Evolutionary conservation across 2,113 vertebrate genomes (phyloP), one percentile per base, ranked within the genome.

Genomic region (Lepus americanus): DNA sequence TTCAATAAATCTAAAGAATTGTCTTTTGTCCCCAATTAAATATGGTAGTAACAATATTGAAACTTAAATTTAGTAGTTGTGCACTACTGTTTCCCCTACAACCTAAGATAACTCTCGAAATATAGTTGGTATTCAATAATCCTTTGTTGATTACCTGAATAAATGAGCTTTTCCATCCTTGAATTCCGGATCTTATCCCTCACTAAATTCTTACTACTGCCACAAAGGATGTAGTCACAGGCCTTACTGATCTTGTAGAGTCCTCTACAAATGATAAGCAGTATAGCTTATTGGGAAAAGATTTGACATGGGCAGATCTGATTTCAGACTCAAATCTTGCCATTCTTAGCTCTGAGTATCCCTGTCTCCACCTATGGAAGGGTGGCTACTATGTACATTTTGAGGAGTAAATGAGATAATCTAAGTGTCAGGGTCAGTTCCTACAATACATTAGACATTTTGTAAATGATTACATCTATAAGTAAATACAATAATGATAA

Each of bases 1-100:
- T 84, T 94, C 25, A 3, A 44, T 36, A 39, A 89, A 13, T 86
- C 63, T 87, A 33, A 92, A 80, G 61, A 92, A 36, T 89, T 44
- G 12, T 33, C 77, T 73, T 84, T 93, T 90, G 33, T 80, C 84
- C 39, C 7, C 67, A 66, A 0, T 79, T 74, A 91, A 90, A 36
- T 90, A 29, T n/a, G 93, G 33, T 66, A 67, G 31, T n/a, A 78
- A 59, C 16, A 44, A 13, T 12, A 6, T 76, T 10, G 29, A 79
- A 59, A 85, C 1, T 27, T 70, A 88, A 23, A 33, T 91, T 87
- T 69, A 44, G 61, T 9, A 31, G 51, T 85, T 91, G 22, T 85
- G 44, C 22, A 49, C 16, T 79, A 17, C 25, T 84, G 1, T 94
- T 91, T 91, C 39, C 61, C 61, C 67, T 44, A 31, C 39, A 29